phyloP scores from a whole-genome alignment of 2,797 vertebrate genomes.

The Ficedula albicollis region DNA sequence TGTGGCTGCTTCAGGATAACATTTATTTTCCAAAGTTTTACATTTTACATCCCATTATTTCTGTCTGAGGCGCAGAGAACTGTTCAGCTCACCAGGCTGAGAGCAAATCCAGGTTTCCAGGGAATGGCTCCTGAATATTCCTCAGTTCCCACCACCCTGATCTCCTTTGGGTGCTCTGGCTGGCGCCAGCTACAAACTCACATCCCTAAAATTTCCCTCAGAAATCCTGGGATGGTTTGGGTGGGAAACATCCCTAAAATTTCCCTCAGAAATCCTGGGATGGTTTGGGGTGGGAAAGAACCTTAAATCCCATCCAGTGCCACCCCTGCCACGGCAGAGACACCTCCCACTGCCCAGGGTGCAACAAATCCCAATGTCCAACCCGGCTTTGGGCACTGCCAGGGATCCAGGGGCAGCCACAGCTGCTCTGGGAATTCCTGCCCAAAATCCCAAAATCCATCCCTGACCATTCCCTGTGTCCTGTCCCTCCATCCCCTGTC shows the following conservation, averaged over 20 bases:
- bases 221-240: neutral
- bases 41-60: neutral
- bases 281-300: neutral
- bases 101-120: neutral
- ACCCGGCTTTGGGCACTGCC: neutral
- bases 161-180: neutral
- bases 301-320: fast-evolving
- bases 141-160: fast-evolving
- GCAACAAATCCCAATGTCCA: neutral
- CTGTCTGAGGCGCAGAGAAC: neutral
- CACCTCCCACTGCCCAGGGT: neutral
- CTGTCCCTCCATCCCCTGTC: neutral
- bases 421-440: neutral
- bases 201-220: neutral
- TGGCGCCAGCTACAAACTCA: neutral
- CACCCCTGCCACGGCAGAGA: neutral
- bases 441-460: neutral
- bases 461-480: neutral
- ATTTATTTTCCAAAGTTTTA: neutral
- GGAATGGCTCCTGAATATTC: neutral
- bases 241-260: neutral
- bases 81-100: neutral
- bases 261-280: neutral
- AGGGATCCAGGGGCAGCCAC: neutral
- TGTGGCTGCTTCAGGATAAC: neutral